Percentiles rank a stretch among this genome's conserved stretches.
Conservation (phyloP, 1,140 invertebrate species). For the Drosophila carrolli region DNA sequence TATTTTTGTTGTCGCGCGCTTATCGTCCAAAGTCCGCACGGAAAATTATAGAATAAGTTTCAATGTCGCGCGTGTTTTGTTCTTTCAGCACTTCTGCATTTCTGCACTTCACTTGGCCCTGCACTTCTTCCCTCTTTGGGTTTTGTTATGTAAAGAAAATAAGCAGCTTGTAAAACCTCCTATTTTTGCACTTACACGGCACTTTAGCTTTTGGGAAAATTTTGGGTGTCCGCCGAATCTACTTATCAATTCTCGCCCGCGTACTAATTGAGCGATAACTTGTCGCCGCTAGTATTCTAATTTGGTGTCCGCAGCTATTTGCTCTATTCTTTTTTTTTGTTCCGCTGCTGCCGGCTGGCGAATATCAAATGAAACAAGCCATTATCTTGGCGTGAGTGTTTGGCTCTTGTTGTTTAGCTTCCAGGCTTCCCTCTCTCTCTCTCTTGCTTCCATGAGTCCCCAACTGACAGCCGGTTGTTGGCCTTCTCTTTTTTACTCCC, state of each 20-base stretch:
- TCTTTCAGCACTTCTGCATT: constrained; percentile 19
- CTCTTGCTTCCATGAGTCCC: constrained; percentile 9
- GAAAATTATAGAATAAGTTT: constrained; percentile 52
- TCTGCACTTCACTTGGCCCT: constrained; percentile 21
- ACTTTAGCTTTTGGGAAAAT: constrained; percentile 20
- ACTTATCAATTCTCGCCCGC: constrained; percentile 39
- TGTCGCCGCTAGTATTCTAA: constrained; percentile 64
- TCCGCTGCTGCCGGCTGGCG: constrained; percentile 59
- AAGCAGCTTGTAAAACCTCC: constrained; percentile 25
- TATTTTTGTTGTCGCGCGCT: constrained; percentile 53
- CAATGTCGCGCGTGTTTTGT: constrained; percentile 40
- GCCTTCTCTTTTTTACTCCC: constrained; percentile 7
- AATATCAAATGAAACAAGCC: constrained; percentile 68
- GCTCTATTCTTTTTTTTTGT: not conserved
- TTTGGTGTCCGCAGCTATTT: constrained; percentile 34
- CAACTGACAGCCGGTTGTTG: constrained; percentile 36
- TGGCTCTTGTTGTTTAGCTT: constrained; percentile 52
- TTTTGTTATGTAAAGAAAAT: constrained; percentile 54
- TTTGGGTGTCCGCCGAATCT: constrained; percentile 25
- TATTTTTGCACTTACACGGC: constrained; percentile 54
- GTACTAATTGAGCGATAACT: constrained; percentile 72
- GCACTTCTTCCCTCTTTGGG: constrained; percentile 28
- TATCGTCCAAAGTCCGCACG: constrained; percentile 78
- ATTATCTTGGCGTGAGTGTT: constrained; percentile 50
- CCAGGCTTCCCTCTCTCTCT: constrained; percentile 40